Evolutionary conservation across 2,113 vertebrate genomes (phyloP).

Genomic region (Petromus typicus): DNA sequence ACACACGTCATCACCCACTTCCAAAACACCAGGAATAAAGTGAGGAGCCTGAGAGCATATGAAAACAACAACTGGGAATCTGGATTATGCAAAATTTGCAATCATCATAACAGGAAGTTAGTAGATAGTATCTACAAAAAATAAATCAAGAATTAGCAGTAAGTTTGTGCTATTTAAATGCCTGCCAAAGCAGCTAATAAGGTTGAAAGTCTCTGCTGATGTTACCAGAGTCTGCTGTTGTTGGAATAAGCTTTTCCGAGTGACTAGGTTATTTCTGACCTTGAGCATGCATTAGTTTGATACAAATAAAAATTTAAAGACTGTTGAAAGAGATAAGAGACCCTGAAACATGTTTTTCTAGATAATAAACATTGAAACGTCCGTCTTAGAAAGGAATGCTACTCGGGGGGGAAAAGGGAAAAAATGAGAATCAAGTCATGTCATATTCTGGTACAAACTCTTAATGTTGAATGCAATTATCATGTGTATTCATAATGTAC

Average conservation of each 20-base stretch:
- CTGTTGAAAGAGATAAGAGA: background rate
- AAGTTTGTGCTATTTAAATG: background rate
- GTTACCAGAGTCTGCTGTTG: background rate
- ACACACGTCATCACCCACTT: background rate
- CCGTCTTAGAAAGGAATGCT: background rate
- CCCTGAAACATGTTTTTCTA: constrained; percentile 12
- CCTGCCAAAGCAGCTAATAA: background rate
- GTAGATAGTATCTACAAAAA: constrained; percentile 22
- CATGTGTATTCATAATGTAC: too few relatives aligned
- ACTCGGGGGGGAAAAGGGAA: too few relatives aligned
- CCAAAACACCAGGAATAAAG: constrained; percentile 19
- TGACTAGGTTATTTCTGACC: background rate
- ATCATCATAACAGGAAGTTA: constrained; percentile 46
- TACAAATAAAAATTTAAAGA: constrained; percentile 28
- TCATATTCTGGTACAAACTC: too few relatives aligned
- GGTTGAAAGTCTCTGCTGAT: background rate
- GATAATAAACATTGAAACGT: background rate
- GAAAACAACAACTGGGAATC: constrained; percentile 43
- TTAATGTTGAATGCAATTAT: too few relatives aligned
- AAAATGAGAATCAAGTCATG: too few relatives aligned
- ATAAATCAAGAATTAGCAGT: constrained; percentile 37
- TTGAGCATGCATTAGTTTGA: background rate
- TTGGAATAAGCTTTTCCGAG: constrained; percentile 32
- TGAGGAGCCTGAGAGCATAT: constrained; percentile 18
- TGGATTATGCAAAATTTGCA: constrained; percentile 48